A percentile compares a stretch with the other conserved stretches of the same genome.
These are phyloP conservation scores for Spea bombifrons DNA, from an alignment of 2,113 vertebrate genomes.

Conservation along the genomic window DNA sequence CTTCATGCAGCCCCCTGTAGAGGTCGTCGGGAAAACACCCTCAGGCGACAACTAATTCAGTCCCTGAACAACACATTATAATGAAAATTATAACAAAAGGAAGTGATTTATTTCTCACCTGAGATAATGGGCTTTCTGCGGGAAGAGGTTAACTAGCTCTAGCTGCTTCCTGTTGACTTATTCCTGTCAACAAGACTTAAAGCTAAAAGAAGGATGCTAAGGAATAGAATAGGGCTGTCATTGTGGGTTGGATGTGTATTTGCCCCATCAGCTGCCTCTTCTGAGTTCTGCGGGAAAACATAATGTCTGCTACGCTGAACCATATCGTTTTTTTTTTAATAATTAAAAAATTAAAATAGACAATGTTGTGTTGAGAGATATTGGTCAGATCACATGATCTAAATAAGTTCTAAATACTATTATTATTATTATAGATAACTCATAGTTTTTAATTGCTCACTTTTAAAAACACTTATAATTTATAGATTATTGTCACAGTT, in stretches of 20 bases:
- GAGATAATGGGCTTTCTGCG: not conserved
- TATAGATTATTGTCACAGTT: too few relatives aligned
- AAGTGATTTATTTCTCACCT: slow-evolving; percentile 3
- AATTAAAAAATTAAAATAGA: too few relatives aligned
- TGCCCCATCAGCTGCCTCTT: not conserved
- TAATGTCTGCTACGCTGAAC: too few relatives aligned
- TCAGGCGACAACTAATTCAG: not conserved
- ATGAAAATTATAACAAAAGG: not conserved
- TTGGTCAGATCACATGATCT: too few relatives aligned
- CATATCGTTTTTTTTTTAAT: too few relatives aligned
- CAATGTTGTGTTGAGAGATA: too few relatives aligned
- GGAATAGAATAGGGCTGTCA: not conserved
- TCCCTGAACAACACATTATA: not conserved
- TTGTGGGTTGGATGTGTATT: too few relatives aligned
- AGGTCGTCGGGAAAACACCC: not conserved
- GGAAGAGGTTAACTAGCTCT: not conserved
- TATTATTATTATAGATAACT: too few relatives aligned
- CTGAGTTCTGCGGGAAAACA: not conserved
- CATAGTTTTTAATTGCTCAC: too few relatives aligned
- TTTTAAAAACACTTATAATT: too few relatives aligned
- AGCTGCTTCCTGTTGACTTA: not conserved
- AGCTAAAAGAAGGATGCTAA: not conserved
- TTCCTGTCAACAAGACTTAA: not conserved
- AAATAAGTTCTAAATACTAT: too few relatives aligned
- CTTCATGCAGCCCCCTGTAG: not conserved